phyloP scores from a whole-genome alignment of 2,888 invertebrate genomes.

The Tinea pellionella region DNA sequence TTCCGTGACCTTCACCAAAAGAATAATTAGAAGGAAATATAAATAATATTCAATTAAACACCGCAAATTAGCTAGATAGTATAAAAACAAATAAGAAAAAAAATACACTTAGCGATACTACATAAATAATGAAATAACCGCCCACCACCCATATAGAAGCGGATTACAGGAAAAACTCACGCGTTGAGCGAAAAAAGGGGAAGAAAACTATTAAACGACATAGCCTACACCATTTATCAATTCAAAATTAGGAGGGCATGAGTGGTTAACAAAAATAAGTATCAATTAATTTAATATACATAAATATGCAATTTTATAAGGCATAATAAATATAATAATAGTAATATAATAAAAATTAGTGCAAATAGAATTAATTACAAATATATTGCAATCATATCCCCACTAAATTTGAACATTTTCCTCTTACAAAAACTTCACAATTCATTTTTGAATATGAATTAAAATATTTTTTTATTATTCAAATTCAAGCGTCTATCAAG shows the following conservation, averaged over 20 bases:
- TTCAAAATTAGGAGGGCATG: conserved; percentile 4
- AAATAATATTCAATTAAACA: no score
- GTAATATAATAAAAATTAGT: not conserved
- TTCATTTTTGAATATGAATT: not conserved
- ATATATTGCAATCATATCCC: not conserved
- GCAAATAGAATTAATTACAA: not conserved
- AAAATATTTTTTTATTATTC: not conserved
- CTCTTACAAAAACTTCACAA: not conserved
- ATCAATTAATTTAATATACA: not conserved
- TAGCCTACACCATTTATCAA: not conserved
- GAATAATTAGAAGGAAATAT: no score
- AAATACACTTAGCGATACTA: not conserved
- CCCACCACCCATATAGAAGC: not conserved
- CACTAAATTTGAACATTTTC: conserved; percentile 3
- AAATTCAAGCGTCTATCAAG: not conserved
- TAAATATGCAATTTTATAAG: not conserved
- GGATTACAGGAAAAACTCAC: not conserved
- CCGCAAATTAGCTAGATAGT: no score
- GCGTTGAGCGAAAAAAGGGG: not conserved
- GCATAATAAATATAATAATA: not conserved
- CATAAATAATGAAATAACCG: not conserved
- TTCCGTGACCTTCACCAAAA: no score
- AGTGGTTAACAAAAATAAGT: not conserved
- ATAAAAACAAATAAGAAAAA: not conserved
- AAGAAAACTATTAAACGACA: not conserved